Conservation (phyloP, 2,888 invertebrate genomes). For the Artemia sp. region DNA sequence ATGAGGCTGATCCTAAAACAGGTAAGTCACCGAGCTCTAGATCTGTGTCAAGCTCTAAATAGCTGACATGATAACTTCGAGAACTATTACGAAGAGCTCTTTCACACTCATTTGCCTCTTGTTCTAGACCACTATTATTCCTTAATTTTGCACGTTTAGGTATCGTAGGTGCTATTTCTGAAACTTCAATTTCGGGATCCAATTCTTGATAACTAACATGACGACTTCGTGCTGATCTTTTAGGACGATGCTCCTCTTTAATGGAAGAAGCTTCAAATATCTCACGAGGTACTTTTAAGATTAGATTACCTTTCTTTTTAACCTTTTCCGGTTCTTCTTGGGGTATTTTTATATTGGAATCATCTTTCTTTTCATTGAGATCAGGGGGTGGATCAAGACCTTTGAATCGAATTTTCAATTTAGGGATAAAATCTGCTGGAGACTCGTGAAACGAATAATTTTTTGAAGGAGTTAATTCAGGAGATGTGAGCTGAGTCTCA, state of each 20-base stretch:
- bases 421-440: neutral
- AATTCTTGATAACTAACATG: constrained; percentile 1
- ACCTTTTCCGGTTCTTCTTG: too few species aligned
- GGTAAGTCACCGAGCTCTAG: neutral
- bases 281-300: too few species aligned
- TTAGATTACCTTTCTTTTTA: too few species aligned
- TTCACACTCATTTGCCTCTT: neutral
- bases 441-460: neutral
- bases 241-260: neutral
- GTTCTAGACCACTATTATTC: neutral
- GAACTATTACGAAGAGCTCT: neutral
- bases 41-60: neutral
- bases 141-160: neutral
- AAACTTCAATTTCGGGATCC: neutral
- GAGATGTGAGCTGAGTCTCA: constrained; percentile 1
- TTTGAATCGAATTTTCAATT: neutral
- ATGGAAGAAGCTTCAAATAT: too few species aligned
- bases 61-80: neutral
- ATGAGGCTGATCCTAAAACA: neutral
- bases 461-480: neutral
- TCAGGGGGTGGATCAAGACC: constrained; percentile 2
- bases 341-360: neutral
- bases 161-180: neutral
- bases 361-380: neutral
- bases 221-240: neutral